A percentile compares a stretch with the other conserved stretches of the same genome.
Conservation (phyloP, 1,140 invertebrate genomes). For the Tetramorium simillimum region DNA sequence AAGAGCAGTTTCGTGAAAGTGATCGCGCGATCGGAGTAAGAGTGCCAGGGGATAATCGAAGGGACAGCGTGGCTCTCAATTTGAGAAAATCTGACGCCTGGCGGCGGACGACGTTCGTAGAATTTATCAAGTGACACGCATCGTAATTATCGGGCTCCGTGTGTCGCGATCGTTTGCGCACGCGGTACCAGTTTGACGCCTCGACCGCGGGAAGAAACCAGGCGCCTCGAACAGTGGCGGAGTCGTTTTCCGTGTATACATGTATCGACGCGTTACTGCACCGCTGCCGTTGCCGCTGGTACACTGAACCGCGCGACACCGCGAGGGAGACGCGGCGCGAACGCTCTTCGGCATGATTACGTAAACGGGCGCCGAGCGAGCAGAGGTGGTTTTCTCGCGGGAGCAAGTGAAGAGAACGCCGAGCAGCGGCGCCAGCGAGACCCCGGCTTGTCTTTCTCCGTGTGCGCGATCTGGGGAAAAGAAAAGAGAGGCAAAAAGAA, state of each 20-base stretch:
- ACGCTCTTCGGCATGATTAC: conserved; percentile 57
- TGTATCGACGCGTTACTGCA: background rate
- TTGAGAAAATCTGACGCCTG: background rate
- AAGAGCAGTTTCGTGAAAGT: background rate
- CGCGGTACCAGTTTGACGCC: background rate
- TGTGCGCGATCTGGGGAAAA: background rate
- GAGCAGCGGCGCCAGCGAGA: conserved; percentile 29
- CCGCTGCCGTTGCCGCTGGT: background rate
- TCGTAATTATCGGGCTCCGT: background rate
- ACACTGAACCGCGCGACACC: background rate
- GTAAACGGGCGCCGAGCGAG: conserved; percentile 36
- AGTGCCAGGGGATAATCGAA: background rate
- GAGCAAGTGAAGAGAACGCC: conserved; percentile 52
- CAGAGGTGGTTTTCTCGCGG: conserved; percentile 54
- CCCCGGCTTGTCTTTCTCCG: background rate
- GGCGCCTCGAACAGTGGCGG: background rate
- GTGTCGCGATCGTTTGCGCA: conserved; percentile 7
- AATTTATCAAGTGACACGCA: background rate
- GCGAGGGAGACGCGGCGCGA: background rate
- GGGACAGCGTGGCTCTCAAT: background rate
- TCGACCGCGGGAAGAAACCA: background rate
- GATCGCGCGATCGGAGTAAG: background rate
- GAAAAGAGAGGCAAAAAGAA: background rate
- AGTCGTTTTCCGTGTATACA: background rate
- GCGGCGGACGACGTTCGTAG: background rate